Base-by-base conservation (phyloP, 1,140 invertebrate species). In the Zaprionus taronus region DNA sequence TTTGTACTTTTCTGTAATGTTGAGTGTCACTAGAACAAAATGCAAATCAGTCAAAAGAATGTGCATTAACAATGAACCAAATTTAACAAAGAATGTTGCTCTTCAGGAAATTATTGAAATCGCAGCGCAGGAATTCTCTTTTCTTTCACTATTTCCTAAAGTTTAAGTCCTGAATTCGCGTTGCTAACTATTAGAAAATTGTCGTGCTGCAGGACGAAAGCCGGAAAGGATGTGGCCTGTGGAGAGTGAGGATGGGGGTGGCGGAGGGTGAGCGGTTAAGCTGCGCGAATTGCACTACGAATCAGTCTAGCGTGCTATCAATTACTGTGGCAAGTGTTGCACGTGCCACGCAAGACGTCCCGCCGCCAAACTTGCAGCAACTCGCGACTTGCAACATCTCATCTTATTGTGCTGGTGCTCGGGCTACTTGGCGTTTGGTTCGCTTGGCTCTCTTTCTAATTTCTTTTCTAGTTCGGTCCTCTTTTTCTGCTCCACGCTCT, bases 251-350 rank as follows among this genome's bases (percentile, higher is more conserved):
- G 67, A 55, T 60, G 77, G 36, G 73, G 77, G 24, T 65, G 55
- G 63, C n/a, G 12, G 15, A 5, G 34, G 17, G 14, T 24, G 71
- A 68, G 49, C 71, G 47, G 47, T 51, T 62, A 71, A 71, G 83
- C 56, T 80, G 70, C 47, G 63, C 69, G 78, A 83, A 79, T 87
- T 83, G 84, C 80, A 61, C 78, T 89, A 81, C 68, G 85, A 89
- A 89, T 90, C 84, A 90, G 71, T 89, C 85, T 90, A 81, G 84
- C 84, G 79, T 89, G 84, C 84, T 90, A 89, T 89, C 84, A 89
- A 89, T 89, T 89, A 89, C 84, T 90, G 81, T 84, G 85, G 85
- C 84, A 84, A 89, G 85, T 89, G 84, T 90, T 89, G 84, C 84
- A 89, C 84, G 84, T 90, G 84, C 84, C 78, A 79, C 81, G 55